Evolutionary conservation across 2,113 vertebrate species (phyloP).

Genomic region (Epinephelus cyanopodus): DNA sequence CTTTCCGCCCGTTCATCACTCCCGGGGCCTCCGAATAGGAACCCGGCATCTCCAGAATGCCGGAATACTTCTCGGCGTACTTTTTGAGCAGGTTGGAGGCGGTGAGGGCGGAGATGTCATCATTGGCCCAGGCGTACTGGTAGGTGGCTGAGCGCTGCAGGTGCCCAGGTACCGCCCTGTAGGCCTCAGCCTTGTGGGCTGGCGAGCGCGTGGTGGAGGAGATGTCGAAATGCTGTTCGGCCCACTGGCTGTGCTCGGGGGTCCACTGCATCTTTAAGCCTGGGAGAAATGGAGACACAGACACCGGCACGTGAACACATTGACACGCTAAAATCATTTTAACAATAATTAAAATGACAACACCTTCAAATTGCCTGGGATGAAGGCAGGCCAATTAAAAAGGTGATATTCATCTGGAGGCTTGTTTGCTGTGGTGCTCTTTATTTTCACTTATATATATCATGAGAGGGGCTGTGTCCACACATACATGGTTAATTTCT

Average conservation of each 20-base stretch:
- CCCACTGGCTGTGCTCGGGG: constrained; percentile 99
- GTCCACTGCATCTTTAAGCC: constrained; percentile 99
- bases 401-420: constrained; percentile 33
- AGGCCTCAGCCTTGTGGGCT: constrained; percentile 97
- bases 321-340: background rate
- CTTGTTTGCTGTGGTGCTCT: background rate
- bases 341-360: constrained; percentile 51
- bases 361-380: constrained; percentile 51
- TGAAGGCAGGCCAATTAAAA: constrained; percentile 42
- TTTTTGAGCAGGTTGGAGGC: constrained; percentile 98
- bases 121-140: constrained; percentile 98
- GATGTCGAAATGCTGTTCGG: constrained; percentile 99
- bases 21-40: constrained; percentile 89
- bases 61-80: constrained; percentile 98
- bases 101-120: constrained; percentile 98
- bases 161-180: constrained; percentile 88
- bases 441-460: background rate
- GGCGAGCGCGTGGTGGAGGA: constrained; percentile 97
- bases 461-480: background rate
- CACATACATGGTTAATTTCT: constrained; percentile 60
- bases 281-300: constrained; percentile 65
- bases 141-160: constrained; percentile 90
- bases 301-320: background rate
- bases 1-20: constrained; percentile 93
- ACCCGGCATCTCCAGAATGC: constrained; percentile 94